Conservation (phyloP, 2,888 invertebrate genomes). For the Habrosyne pyritoides region DNA sequence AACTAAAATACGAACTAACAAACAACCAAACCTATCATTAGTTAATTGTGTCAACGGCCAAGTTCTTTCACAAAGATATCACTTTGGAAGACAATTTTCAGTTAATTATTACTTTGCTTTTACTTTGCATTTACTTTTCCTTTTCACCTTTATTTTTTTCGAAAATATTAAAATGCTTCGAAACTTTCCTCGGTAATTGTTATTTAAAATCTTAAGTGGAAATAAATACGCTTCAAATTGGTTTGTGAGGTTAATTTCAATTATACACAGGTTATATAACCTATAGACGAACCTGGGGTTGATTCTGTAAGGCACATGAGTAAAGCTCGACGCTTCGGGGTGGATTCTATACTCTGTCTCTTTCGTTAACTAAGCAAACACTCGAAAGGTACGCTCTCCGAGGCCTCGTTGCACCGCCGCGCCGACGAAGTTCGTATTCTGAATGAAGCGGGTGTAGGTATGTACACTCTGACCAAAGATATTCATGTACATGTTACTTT, state of each 20-base stretch:
- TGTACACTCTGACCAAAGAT: too few species aligned
- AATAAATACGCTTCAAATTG: not conserved
- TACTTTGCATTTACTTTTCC: too few species aligned
- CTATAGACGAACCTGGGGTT: too few species aligned
- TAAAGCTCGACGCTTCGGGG: too few species aligned
- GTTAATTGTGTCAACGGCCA: conserved; percentile 11
- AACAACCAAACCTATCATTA: conserved; percentile 20
- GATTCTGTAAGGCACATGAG: too few species aligned
- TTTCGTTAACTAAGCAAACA: too few species aligned
- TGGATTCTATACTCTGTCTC: too few species aligned
- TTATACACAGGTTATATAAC: too few species aligned
- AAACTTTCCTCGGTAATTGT: conserved; percentile 6
- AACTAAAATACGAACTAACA: not conserved
- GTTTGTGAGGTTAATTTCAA: not conserved
- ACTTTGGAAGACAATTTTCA: conserved; percentile 32
- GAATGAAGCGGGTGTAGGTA: not conserved
- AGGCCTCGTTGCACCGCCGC: too few species aligned
- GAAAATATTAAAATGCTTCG: conserved; percentile 18
- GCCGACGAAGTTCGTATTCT: too few species aligned
- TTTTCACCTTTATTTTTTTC: conserved; percentile 12
- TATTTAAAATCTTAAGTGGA: not conserved
- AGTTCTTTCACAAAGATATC: conserved; percentile 20
- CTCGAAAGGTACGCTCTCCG: too few species aligned
- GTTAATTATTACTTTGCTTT: conserved; percentile 29
- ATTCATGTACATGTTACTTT: not conserved